Evolutionary conservation across 1,140 invertebrate genomes (phyloP).

Genomic region (Bombus turneri): DNA sequence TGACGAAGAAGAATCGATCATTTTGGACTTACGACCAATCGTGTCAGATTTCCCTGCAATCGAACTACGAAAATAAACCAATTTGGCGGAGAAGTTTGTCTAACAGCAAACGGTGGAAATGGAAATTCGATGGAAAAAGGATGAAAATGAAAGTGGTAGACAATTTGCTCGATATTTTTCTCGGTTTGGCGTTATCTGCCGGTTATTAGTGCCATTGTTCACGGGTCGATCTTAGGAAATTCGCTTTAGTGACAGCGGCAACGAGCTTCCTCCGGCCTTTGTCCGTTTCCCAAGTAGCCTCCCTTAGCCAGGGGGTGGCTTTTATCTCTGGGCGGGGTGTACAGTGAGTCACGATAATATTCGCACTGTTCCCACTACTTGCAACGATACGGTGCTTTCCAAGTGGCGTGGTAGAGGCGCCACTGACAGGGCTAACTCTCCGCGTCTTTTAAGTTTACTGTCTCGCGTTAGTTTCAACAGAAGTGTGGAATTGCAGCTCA

Average conservation of each 20-base stretch:
- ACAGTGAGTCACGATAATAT: conserved; percentile 35
- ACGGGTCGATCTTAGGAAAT: not conserved
- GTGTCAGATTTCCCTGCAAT: too few relatives aligned
- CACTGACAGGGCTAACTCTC: not conserved
- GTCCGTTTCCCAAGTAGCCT: not conserved
- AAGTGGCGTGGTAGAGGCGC: conserved; percentile 12
- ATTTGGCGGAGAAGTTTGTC: too few relatives aligned
- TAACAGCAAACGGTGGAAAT: not conserved
- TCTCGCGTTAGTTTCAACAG: not conserved
- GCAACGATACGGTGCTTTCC: not conserved
- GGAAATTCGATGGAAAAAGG: not conserved
- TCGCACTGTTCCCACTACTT: conserved; percentile 11
- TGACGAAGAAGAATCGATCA: too few relatives aligned
- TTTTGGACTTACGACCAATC: too few relatives aligned
- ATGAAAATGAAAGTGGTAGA: not conserved
- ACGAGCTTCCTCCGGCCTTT: conserved; percentile 3
- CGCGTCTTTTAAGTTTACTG: not conserved
- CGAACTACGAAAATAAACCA: too few relatives aligned
- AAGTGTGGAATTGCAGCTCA: not conserved
- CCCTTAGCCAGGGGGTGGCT: not conserved
- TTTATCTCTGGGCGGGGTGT: conserved; percentile 21
- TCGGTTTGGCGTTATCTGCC: conserved; percentile 18
- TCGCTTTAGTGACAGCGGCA: not conserved
- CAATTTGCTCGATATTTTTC: conserved; percentile 23
- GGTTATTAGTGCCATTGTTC: conserved; percentile 40